A percentile compares a stretch with the other conserved stretches of the same genome.
Conservation (phyloP, 1,140 invertebrate species). For the Steinernema khuongi region DNA sequence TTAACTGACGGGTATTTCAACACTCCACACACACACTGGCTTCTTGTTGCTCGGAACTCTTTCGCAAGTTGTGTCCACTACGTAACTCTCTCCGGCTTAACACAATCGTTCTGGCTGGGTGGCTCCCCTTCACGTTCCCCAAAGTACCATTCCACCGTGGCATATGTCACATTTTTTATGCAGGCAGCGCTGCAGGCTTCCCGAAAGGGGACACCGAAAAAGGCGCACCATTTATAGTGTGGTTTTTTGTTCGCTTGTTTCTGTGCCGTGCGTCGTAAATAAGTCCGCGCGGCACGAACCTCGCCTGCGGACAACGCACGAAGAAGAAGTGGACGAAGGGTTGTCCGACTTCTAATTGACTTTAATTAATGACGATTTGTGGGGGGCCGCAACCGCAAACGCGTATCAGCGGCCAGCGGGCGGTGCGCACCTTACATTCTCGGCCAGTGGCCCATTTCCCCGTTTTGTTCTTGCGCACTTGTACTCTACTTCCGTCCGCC, state of each 20-base stretch:
- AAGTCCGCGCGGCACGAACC: no score
- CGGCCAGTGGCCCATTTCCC: no score
- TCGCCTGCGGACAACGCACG: no score
- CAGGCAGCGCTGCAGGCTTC: neutral
- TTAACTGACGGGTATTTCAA: neutral
- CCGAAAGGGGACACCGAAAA: no score
- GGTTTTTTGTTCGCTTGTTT: no score
- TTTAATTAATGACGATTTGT: slow-evolving; percentile 1
- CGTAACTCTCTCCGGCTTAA: neutral
- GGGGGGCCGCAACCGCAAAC: neutral
- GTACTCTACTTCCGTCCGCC: neutral
- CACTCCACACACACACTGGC: neutral
- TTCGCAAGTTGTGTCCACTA: neutral
- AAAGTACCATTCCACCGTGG: no score
- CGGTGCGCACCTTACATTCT: no score
- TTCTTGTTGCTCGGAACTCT: slow-evolving; percentile 1
- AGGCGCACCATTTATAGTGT: no score
- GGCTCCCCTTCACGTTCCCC: neutral
- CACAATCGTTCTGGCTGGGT: neutral
- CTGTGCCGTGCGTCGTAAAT: no score
- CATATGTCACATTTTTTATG: neutral
- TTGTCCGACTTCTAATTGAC: slow-evolving; percentile 9
- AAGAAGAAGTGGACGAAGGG: no score
- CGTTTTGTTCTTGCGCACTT: no score
- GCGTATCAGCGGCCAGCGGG: no score